Base-by-base conservation (phyloP, 2,113 vertebrate genomes). In the Spea bombifrons region DNA sequence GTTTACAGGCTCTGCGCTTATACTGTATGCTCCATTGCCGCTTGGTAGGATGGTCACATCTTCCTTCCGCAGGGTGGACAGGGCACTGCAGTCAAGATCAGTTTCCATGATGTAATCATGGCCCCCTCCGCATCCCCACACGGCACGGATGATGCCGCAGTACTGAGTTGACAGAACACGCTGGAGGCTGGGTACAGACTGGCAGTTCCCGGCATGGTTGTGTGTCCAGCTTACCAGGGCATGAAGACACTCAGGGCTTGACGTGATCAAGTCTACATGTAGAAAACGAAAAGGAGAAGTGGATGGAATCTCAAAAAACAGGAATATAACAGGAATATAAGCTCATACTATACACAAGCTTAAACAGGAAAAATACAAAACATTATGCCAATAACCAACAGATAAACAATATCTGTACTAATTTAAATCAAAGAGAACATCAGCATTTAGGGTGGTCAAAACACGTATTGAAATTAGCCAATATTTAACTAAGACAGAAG, bases 221-320 rank as follows among this genome's bases (percentile, higher is more conserved):
- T 99, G 97, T 0, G 92, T 81, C 97, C 97, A 99, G 0, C 83
- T 88, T 80, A 98, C 96, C 89, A 99, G 83, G 59, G 89, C 84
- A 73, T 86, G 93, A 81, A 99, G 93, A 90, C 94, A 93, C 84
- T 91, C 91, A 0, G 90, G 86, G 86, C 94, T 95, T 1, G 91
- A 93, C 0, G 90, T 89, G 84, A 98, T 91, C 84, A 90, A 84
- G 77, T 91, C 90, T 9, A 84, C 87, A 66, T 66, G 30, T 44
- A 7, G 0, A 78, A 75, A 4, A 16, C 7, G 5, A 46, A 8
- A 52, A 10, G 9, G 9, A 52, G 50, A 52, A 52, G 50, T 7
- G 50, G 9, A 52, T 52, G 50, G 1, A 7, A 52, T 52, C 6
- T 52, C 50, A 7, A 52, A 30, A 30, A 30, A 30, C 30, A 30